Percentiles rank a stretch among this genome's conserved stretches.
phyloP scores from a whole-genome alignment of 1,140 invertebrate genomes.

The Probaryconus sp. region DNA sequence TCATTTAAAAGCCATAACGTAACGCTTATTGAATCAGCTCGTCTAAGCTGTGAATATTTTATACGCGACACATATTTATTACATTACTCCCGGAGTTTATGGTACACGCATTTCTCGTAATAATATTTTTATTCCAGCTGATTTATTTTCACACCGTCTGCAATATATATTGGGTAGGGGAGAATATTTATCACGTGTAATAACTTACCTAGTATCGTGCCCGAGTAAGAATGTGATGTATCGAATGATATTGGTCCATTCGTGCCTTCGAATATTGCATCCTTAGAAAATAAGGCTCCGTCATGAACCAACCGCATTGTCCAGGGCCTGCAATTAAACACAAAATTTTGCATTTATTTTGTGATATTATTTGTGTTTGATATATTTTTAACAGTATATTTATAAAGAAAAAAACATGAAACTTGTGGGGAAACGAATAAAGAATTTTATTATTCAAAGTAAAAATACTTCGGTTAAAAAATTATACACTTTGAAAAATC shows the following conservation, averaged over 20 bases:
- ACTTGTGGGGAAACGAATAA: no score
- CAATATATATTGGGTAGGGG: constrained; percentile 41
- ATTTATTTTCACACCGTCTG: constrained; percentile 48
- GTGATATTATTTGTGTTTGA: no score
- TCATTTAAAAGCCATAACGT: no score
- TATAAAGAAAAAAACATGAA: no score
- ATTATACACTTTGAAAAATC: no score
- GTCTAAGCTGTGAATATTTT: constrained; percentile 1
- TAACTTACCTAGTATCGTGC: constrained; percentile 86
- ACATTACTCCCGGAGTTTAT: constrained; percentile 11
- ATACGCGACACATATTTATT: constrained; percentile 4
- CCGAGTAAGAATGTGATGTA: constrained; percentile 85
- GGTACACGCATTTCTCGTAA: constrained; percentile 15
- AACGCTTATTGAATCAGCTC: no score
- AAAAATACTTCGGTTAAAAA: no score
- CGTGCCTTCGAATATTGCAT: constrained; percentile 88
- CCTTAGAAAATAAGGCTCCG: constrained; percentile 85
- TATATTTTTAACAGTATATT: no score
- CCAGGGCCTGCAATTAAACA: constrained; percentile 84
- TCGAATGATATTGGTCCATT: constrained; percentile 85
- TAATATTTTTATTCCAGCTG: constrained; percentile 42
- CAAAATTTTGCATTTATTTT: no score
- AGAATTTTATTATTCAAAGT: no score
- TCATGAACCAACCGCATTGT: constrained; percentile 86
- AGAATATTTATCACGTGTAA: constrained; percentile 41